Evolutionary conservation across 2,797 vertebrate species (phyloP).

Genomic region (Betta splendens): DNA sequence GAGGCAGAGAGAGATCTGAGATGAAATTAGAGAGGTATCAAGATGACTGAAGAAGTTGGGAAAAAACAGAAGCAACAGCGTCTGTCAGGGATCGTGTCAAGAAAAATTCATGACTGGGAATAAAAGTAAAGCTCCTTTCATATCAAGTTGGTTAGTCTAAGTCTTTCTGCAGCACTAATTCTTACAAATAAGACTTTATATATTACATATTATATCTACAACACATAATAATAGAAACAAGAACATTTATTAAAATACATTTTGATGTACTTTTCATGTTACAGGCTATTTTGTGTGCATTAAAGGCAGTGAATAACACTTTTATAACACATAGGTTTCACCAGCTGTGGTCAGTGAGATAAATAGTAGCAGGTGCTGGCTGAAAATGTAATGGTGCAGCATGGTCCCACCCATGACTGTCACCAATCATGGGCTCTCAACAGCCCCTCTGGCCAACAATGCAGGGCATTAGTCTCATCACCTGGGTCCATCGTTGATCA

Average conservation of each 20-base stretch:
- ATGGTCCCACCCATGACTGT: conserved; percentile 27
- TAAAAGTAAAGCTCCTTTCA: conserved; percentile 62
- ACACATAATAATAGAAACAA: conserved; percentile 1
- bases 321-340: background rate
- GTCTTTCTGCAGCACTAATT: conserved; percentile 39
- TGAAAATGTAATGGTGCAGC: conserved; percentile 34
- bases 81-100: conserved; percentile 53
- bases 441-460: conserved; percentile 32
- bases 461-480: conserved; percentile 57
- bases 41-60: conserved; percentile 51
- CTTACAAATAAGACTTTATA: conserved; percentile 38
- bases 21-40: conserved; percentile 69
- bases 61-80: conserved; percentile 37
- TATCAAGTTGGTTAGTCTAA: conserved; percentile 53
- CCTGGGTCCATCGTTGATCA: conserved; percentile 61
- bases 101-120: conserved; percentile 59
- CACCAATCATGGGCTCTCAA: conserved; percentile 25
- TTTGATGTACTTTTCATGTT: conserved; percentile 24
- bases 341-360: conserved; percentile 20
- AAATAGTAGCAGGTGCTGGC: conserved; percentile 46
- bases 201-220: conserved; percentile 34
- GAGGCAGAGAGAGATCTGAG: conserved; percentile 63
- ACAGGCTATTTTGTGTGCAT: conserved; percentile 3
- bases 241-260: conserved; percentile 21
- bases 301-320: background rate